A percentile compares a stretch with the other conserved stretches of the same genome.
Conservation (phyloP, 2,888 invertebrate species). For the Plebejus melissa region DNA sequence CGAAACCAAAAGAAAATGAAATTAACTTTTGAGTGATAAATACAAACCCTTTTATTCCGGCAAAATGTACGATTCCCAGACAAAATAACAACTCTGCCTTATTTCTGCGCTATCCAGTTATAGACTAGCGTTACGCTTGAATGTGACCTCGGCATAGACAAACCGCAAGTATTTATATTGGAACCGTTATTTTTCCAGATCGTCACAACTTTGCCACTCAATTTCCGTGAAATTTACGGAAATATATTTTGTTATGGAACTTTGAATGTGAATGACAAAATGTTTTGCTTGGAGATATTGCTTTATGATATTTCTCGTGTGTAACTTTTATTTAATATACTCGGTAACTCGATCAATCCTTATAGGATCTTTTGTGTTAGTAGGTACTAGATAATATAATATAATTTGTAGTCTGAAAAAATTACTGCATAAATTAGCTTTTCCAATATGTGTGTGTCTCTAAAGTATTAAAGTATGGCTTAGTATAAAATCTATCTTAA, state of each 20-base stretch:
- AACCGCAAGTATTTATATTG: slow-evolving; percentile 17
- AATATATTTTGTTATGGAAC: slow-evolving; percentile 22
- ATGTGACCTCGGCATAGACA: background rate
- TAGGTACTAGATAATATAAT: too few relatives aligned
- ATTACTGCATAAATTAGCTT: too few relatives aligned
- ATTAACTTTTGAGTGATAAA: too few relatives aligned
- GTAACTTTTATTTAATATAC: background rate
- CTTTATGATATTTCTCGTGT: background rate
- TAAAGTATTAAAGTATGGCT: too few relatives aligned
- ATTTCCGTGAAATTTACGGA: slow-evolving; percentile 31
- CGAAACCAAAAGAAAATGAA: too few relatives aligned
- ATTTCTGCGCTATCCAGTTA: background rate
- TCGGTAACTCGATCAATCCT: background rate
- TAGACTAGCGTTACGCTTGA: background rate
- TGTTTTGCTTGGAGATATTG: background rate
- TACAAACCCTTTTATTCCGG: too few relatives aligned
- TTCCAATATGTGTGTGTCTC: too few relatives aligned
- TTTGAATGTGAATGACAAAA: slow-evolving; percentile 1
- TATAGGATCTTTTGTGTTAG: background rate
- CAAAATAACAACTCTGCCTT: too few relatives aligned
- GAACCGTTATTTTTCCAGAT: background rate
- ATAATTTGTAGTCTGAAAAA: too few relatives aligned
- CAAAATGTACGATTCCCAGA: too few relatives aligned
- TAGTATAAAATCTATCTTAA: too few relatives aligned
- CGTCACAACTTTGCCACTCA: slow-evolving; percentile 33